These are phyloP conservation scores for Glareola pratincola DNA, from an alignment of 2,113 vertebrate genomes.

Conservation along the genomic window DNA sequence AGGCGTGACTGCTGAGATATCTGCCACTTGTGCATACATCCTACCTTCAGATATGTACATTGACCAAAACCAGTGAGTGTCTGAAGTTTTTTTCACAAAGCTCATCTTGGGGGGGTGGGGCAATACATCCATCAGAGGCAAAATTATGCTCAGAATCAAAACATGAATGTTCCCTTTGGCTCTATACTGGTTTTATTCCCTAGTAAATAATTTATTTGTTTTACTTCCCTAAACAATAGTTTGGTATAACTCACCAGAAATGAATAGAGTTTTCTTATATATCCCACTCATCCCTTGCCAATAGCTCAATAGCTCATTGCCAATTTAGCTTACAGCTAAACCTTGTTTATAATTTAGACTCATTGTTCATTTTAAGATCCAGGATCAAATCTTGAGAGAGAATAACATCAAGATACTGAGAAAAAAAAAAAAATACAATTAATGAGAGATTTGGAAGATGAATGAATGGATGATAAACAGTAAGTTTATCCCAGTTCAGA, in stretches of 20 bases:
- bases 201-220: background rate
- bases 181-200: background rate
- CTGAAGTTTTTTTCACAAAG: background rate
- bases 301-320: background rate
- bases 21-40: background rate
- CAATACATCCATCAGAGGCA: background rate
- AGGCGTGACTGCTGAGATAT: background rate
- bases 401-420: background rate
- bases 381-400: background rate
- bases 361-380: background rate
- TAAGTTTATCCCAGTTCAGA: background rate
- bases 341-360: background rate
- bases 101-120: background rate
- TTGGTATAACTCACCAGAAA: background rate
- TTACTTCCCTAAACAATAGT: background rate
- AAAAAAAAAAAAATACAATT: background rate
- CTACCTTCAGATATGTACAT: background rate
- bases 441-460: background rate
- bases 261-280: background rate
- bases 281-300: background rate
- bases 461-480: background rate
- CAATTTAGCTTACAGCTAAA: background rate
- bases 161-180: background rate
- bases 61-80: background rate
- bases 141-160: background rate